Base-by-base conservation (phyloP, 1,140 invertebrate species). In the Nasonia longicornis region DNA sequence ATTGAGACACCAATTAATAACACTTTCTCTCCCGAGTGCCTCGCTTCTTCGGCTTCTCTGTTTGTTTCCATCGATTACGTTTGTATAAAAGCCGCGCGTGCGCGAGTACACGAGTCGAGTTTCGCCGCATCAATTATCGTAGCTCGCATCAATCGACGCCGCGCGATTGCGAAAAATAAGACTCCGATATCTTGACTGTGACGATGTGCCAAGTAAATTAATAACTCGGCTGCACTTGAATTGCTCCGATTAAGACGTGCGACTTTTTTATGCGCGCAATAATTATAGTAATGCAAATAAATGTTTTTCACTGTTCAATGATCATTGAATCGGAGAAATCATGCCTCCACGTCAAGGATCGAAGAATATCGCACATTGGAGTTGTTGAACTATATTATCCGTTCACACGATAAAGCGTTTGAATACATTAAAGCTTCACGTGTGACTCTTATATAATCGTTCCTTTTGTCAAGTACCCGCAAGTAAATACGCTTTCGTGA, bases 1-100 rank as follows among this genome's bases (percentile, higher is more conserved):
- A 58, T 79, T 63, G 77, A 79, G 29, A 35, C n/a, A 31, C 77
- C 70, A 79, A 79, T 79, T 79, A 79, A 79, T 73, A 79, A 73
- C 52, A 79, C 77, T 72, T 64, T 79, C 77, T 79, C 77, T 63
- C 16, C 11, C 42, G n/a, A 26, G 11, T 22, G 8, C 63, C 20
- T 16, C 6, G 63, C 64, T 31, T 67, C 64, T 74, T 35, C 1
- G 66, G 52, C n/a, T 52, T 45, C n/a, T 64, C 42, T 31, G 58
- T 64, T 31, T 38, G n/a, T 58, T 64, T 64, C 10, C 3, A 6
- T 31, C 8, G 26, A 20, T 14, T 4, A 31, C 3, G 35, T 12
- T 16, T 74, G 7, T 38, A 58, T 64, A 26, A 10, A 52, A 20
- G n/a, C 66, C 8, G 69, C 31, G 69, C 26, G 38, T 38, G 64